Evolutionary conservation across 2,113 vertebrate genomes (phyloP), one percentile per base, ranked within the genome.

Genomic region (Takifugu bimaculatus): DNA sequence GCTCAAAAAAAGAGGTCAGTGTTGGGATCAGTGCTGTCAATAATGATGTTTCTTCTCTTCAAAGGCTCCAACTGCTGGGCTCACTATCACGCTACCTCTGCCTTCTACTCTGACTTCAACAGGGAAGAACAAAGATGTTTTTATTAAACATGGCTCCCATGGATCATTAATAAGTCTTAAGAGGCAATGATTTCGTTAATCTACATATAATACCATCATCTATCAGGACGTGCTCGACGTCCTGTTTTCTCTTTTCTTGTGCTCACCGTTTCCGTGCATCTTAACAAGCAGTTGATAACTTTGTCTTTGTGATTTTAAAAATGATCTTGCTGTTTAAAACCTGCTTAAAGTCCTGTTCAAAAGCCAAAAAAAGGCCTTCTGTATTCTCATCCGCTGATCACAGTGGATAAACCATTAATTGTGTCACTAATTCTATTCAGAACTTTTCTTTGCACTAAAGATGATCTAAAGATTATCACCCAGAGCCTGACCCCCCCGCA

Each of bases 91-190:
- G 32, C 50, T 60, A 52, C 27, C 5, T 76, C 56, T 63, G 27
- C 57, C 59, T 63, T 14, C 13, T 20, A 47, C 47, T 59, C 61
- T 60, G 59, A 35, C 42, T 64, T 49, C 65, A 67, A 75, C 57
- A 65, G 70, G n/a, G 57, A 47, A 49, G 65, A 71, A 79, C 60
- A 69, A 60, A 75, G 71, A 67, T 63, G 70, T 72, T 80, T 75
- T 70, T 74, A 20, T 50, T 50, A 4, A 50, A 50, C 48, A 20
- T 20, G 48, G 20, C n/a, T 50, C 48, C 20, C 7, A n/a, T 20
- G 15, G 20, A 49, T 50, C 48, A 50, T 25, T 50, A 11, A 50
- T 20, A 50, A 50, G 20, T 20, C 48, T 26, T 50, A 50, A 25
- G n/a, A 20, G n/a, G 4, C 15, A 20, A 3, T 50, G 48, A 25